Evolutionary conservation across 2,888 invertebrate genomes (phyloP).

Genomic region (Hetaerina titia): DNA sequence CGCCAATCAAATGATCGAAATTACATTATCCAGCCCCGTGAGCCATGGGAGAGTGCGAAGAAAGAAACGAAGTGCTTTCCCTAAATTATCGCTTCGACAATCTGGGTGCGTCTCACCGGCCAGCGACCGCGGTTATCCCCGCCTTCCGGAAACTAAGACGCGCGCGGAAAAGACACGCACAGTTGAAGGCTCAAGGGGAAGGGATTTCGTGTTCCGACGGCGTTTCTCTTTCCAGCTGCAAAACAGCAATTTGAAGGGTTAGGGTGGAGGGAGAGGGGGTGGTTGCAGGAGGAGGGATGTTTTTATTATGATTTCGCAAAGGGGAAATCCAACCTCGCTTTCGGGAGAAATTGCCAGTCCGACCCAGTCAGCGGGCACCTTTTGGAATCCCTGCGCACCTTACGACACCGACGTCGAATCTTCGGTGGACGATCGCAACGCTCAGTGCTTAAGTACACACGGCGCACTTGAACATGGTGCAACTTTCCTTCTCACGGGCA

Average conservation of each 20-base stretch:
- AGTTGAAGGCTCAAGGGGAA: background rate
- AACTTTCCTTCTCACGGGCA: no score
- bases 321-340: background rate
- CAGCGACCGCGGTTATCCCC: background rate
- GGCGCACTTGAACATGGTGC: no score
- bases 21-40: background rate
- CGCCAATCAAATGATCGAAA: background rate
- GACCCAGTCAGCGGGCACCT: background rate
- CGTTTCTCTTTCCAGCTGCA: background rate
- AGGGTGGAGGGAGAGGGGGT: background rate
- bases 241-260: background rate
- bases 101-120: background rate
- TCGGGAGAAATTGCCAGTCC: background rate
- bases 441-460: no score
- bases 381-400: background rate
- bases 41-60: background rate
- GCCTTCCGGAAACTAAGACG: background rate
- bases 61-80: background rate
- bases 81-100: conserved; percentile 8
- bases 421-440: background rate
- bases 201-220: background rate
- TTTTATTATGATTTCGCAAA: conserved; percentile 24
- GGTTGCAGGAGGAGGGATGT: background rate
- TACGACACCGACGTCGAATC: background rate
- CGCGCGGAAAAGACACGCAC: background rate